phyloP scores from a whole-genome alignment of 2,797 vertebrate genomes.

The Enteromius anoplus region DNA sequence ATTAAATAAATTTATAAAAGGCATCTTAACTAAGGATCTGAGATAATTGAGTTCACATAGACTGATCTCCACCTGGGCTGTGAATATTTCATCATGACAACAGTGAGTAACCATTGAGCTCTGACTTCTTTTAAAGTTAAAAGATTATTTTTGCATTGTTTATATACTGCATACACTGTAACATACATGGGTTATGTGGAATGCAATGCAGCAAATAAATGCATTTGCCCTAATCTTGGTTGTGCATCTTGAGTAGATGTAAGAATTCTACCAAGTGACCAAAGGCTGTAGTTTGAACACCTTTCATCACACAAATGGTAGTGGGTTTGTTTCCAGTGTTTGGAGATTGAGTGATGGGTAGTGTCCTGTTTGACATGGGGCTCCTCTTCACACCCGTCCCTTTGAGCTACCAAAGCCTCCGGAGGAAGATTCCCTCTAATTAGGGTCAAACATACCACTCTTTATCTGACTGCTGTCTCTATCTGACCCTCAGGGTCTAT shows the following conservation, averaged over 20 bases:
- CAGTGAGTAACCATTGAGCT: conserved; percentile 37
- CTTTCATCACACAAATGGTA: conserved; percentile 17
- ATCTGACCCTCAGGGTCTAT: conserved; percentile 18
- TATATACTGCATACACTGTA: background rate
- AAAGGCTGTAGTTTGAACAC: conserved; percentile 13
- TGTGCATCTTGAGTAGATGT: background rate
- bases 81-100: conserved; percentile 41
- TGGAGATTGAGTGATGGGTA: conserved; percentile 30
- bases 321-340: conserved; percentile 31
- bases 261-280: background rate
- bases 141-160: background rate
- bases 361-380: conserved; percentile 32
- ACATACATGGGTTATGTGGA: background rate
- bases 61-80: conserved; percentile 18
- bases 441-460: conserved; percentile 50
- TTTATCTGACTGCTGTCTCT: conserved; percentile 42
- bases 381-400: conserved; percentile 27
- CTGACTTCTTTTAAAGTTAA: background rate
- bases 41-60: background rate
- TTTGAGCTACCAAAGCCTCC: conserved; percentile 36
- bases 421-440: conserved; percentile 55
- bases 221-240: background rate
- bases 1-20: background rate
- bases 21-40: conserved; percentile 1
- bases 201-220: background rate